phyloP scores from a whole-genome alignment of 2,113 vertebrate genomes.

The Pseudois nayaur region DNA sequence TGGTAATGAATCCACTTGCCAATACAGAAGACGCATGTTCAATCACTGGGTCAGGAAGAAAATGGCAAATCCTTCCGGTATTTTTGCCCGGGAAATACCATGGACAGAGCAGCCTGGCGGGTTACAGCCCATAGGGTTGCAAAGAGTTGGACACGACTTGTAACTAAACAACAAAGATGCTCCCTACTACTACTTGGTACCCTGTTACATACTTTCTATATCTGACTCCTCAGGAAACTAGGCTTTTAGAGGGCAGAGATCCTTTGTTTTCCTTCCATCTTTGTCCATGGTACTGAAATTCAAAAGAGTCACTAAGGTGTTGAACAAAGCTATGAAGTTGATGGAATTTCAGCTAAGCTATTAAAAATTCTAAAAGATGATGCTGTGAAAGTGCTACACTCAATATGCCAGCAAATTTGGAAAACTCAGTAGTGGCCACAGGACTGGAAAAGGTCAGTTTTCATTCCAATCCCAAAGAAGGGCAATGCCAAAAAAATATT shows the following conservation, averaged over 20 bases:
- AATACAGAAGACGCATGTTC: neutral
- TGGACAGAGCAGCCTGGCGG: neutral
- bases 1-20: neutral
- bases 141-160: neutral
- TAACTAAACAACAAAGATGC: neutral
- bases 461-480: neutral
- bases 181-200: neutral
- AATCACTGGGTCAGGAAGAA: neutral
- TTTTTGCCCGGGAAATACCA: neutral
- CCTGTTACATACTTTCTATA: neutral
- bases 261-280: neutral
- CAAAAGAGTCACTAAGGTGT: neutral
- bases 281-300: conserved; percentile 59
- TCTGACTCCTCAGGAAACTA: neutral
- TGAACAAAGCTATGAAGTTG: neutral
- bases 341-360: neutral
- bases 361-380: neutral
- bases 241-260: neutral
- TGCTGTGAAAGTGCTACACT: neutral
- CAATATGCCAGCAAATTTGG: neutral
- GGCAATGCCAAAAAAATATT: neutral
- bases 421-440: neutral
- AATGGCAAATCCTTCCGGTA: neutral
- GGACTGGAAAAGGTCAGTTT: neutral
- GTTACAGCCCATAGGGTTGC: neutral